A percentile compares a stretch with the other conserved stretches of the same genome.
Conservation (phyloP, 2,797 vertebrate species). For the Myotis pilosus region DNA sequence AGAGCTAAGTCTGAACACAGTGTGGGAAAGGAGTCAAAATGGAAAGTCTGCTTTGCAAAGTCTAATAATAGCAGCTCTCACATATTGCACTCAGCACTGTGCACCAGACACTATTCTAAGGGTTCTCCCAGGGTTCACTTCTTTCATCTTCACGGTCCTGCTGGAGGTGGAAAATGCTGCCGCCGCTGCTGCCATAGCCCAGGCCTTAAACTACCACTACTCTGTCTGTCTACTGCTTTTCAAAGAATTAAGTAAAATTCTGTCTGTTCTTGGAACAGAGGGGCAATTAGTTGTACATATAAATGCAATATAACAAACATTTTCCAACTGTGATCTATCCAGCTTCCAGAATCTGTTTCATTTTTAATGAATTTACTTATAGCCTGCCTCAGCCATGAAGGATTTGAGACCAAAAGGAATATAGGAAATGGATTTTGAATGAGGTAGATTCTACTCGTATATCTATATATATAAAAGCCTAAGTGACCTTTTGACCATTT, state of each 20-base stretch:
- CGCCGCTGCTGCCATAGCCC: background rate
- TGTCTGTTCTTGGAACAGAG: background rate
- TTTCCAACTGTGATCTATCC: background rate
- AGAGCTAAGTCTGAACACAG: background rate
- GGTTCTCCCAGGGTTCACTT: background rate
- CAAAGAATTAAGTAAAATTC: background rate
- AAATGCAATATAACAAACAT: background rate
- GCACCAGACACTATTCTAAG: background rate
- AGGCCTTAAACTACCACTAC: background rate
- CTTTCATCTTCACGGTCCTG: background rate
- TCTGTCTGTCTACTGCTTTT: background rate
- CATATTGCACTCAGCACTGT: background rate
- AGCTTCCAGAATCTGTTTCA: background rate
- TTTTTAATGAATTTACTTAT: slow-evolving; percentile 24
- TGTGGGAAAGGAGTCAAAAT: background rate
- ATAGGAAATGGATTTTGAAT: background rate
- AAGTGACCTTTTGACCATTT: no score
- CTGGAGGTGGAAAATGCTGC: background rate
- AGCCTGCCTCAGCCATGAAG: background rate
- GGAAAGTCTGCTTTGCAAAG: background rate
- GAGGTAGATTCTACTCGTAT: background rate
- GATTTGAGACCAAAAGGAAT: background rate
- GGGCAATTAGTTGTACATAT: background rate
- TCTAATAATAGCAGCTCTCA: background rate
- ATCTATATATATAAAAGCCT: no score